Evolutionary conservation across 2,797 vertebrate species (phyloP).

Genomic region (Alcedo quadribrachys): DNA sequence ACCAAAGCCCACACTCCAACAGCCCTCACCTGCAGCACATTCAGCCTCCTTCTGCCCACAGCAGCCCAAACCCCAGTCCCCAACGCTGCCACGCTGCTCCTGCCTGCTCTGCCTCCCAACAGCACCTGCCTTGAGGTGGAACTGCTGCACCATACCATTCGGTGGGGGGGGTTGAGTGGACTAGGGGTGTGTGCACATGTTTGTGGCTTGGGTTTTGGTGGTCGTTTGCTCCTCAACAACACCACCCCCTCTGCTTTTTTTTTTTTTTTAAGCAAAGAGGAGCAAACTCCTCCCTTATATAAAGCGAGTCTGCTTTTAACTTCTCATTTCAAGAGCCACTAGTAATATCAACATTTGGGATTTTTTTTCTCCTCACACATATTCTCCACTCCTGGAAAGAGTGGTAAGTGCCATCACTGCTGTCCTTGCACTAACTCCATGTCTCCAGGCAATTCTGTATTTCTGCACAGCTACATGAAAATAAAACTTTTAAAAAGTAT

Average conservation of each 20-base stretch:
- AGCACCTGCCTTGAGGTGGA: neutral
- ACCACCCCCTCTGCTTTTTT: neutral
- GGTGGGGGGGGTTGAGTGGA: neutral
- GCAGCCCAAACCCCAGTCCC: too few relatives aligned
- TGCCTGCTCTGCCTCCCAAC: neutral
- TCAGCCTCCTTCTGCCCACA: neutral
- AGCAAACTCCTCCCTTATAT: neutral
- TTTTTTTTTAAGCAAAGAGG: neutral
- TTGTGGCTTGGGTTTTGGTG: neutral
- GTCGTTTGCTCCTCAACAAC: too few relatives aligned
- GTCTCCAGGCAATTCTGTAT: neutral
- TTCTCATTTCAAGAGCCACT: neutral
- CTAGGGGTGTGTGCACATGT: accelerated
- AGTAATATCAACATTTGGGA: neutral
- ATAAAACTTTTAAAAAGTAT: neutral
- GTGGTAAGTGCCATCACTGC: neutral
- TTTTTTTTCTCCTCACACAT: neutral
- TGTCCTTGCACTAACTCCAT: neutral
- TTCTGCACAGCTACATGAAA: neutral
- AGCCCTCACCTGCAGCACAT: neutral
- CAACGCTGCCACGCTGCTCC: neutral
- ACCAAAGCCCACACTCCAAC: neutral
- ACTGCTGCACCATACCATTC: accelerated
- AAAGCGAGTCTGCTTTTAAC: neutral
- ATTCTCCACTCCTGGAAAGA: neutral